Evolutionary conservation across 2,888 invertebrate genomes (phyloP).

Genomic region (Scaptomyza polygonia): DNA sequence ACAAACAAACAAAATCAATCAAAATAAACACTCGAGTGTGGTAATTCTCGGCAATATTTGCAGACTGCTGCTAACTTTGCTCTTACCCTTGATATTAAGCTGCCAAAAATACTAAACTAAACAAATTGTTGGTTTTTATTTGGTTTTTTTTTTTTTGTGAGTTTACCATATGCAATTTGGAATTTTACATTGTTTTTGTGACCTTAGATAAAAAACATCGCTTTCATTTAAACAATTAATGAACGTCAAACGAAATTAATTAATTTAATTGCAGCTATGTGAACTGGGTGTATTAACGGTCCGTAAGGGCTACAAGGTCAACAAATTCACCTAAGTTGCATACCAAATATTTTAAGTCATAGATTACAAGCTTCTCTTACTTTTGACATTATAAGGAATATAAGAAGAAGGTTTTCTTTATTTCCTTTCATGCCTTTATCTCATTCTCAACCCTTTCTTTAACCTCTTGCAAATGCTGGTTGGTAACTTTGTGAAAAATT

Average conservation of each 20-base stretch:
- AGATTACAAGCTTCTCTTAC: too few relatives aligned
- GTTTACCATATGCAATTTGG: conserved; percentile 25
- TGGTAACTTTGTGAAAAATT: conserved; percentile 29
- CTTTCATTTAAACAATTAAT: conserved; percentile 26
- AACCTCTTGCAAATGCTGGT: conserved; percentile 17
- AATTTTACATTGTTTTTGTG: conserved; percentile 5
- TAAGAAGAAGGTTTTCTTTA: too few relatives aligned
- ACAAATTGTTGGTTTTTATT: conserved; percentile 12
- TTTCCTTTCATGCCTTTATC: too few relatives aligned
- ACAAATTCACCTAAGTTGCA: neutral
- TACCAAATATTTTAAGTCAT: too few relatives aligned
- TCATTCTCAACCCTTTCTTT: neutral
- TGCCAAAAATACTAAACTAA: conserved; percentile 26
- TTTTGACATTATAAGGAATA: too few relatives aligned
- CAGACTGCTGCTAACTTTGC: conserved; percentile 21
- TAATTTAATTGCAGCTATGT: conserved; percentile 57
- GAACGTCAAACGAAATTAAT: conserved; percentile 31
- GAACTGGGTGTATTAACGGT: conserved; percentile 32
- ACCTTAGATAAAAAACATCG: conserved; percentile 41
- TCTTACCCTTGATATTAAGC: conserved; percentile 29
- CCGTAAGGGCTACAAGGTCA: conserved; percentile 29
- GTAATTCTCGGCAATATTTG: conserved; percentile 56
- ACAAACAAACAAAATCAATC: neutral
- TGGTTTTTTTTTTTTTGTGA: neutral
- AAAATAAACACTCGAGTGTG: conserved; percentile 29